Conservation (phyloP, 2,797 vertebrate species). For the Eidolon dupreanum region DNA sequence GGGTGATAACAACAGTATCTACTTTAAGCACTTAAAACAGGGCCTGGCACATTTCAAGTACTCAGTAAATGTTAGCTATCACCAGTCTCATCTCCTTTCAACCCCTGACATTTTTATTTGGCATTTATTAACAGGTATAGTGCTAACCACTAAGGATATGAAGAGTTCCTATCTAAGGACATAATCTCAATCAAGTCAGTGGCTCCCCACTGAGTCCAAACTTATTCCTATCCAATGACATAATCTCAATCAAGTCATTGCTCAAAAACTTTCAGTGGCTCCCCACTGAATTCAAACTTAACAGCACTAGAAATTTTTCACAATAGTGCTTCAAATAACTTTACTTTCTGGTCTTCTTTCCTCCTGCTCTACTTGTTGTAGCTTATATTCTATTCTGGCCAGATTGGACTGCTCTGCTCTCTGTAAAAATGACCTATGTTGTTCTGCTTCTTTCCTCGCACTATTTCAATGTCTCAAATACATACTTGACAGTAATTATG, state of each 20-base stretch:
- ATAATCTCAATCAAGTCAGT: conserved; percentile 13
- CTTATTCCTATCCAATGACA: neutral
- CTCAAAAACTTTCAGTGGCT: neutral
- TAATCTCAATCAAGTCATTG: conserved; percentile 29
- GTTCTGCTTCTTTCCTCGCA: conserved; percentile 12
- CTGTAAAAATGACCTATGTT: neutral
- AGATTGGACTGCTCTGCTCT: neutral
- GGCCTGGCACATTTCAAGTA: neutral
- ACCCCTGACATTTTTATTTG: neutral
- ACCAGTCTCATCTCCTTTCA: neutral
- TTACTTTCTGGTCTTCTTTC: neutral
- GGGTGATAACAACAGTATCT: neutral
- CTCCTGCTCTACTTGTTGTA: neutral
- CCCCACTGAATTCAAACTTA: neutral
- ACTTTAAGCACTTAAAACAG: neutral
- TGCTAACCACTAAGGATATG: neutral
- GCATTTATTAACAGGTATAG: neutral
- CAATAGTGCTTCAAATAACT: neutral
- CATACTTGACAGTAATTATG: neutral
- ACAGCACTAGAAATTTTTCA: neutral
- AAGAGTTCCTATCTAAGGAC: neutral
- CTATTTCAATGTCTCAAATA: neutral
- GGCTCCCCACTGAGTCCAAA: neutral
- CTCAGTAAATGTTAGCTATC: neutral
- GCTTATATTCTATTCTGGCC: neutral